A percentile compares a stretch with the other conserved stretches of the same genome.
These are phyloP conservation scores for Stenichneumon culpator DNA, from an alignment of 2,888 invertebrate species.

Conservation along the genomic window DNA sequence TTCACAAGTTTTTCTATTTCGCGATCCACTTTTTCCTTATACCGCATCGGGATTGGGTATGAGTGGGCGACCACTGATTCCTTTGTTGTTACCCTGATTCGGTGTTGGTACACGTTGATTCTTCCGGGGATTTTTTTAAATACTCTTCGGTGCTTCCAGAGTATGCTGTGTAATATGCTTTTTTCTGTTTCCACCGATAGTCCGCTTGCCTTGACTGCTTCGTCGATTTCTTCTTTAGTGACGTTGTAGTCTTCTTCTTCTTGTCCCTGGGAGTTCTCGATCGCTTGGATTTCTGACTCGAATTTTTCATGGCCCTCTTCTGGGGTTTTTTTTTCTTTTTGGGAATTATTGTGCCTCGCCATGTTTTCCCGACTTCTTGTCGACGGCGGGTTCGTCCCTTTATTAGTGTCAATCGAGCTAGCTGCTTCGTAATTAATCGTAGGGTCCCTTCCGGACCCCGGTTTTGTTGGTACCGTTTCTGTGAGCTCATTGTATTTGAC, in stretches of 20 bases:
- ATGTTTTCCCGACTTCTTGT: no score
- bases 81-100: background rate
- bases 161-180: background rate
- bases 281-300: no score
- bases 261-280: background rate
- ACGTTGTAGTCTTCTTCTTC: background rate
- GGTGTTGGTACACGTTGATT: background rate
- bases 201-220: background rate
- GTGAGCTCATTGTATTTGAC: conserved; percentile 5
- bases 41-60: background rate
- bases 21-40: background rate
- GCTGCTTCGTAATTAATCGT: background rate
- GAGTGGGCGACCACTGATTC: conserved; percentile 8
- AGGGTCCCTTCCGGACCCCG: background rate
- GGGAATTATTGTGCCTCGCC: no score
- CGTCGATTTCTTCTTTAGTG: background rate
- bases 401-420: background rate
- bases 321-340: no score
- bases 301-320: no score
- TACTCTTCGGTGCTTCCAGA: conserved; percentile 1
- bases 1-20: conserved; percentile 74
- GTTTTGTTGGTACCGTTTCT: background rate
- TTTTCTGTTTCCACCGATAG: background rate
- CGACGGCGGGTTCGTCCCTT: no score
- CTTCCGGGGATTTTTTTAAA: background rate